Evolutionary conservation across 2,888 invertebrate species (phyloP).

Genomic region (Rotaria macrura): DNA sequence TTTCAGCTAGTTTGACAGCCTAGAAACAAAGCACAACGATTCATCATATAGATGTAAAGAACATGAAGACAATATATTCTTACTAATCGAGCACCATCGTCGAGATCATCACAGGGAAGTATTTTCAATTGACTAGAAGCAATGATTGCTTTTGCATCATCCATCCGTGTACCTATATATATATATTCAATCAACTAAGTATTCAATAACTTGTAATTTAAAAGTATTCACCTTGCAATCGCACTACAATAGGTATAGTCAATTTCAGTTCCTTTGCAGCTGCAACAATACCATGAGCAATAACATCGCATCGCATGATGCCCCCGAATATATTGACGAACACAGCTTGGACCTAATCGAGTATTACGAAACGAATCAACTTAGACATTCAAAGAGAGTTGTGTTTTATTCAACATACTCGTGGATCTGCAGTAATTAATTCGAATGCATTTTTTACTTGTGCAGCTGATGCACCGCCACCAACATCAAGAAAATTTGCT

Average conservation of each 20-base stretch:
- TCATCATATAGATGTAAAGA: neutral
- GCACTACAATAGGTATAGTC: slow-evolving; percentile 80
- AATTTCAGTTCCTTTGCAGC: slow-evolving; percentile 81
- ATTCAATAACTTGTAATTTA: no score
- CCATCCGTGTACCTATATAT: slow-evolving; percentile 74
- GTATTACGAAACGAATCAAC: neutral
- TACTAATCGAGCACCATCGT: slow-evolving; percentile 69
- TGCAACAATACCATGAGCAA: slow-evolving; percentile 85
- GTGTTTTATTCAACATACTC: slow-evolving; percentile 55
- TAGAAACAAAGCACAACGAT: slow-evolving; percentile 37
- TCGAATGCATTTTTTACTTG: slow-evolving; percentile 89
- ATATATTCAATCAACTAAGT: slow-evolving; percentile 38
- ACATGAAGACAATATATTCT: slow-evolving; percentile 14
- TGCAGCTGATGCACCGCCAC: slow-evolving; percentile 80
- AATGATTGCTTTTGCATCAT: slow-evolving; percentile 71
- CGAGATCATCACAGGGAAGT: slow-evolving; percentile 70
- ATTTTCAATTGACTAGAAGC: slow-evolving; percentile 69
- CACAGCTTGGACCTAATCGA: slow-evolving; percentile 67
- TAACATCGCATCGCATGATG: slow-evolving; percentile 92
- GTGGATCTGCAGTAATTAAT: slow-evolving; percentile 82
- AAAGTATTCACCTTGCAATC: slow-evolving; percentile 63
- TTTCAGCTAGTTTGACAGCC: slow-evolving; percentile 64
- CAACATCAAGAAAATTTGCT: slow-evolving; percentile 90
- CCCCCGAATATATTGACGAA: slow-evolving; percentile 93
- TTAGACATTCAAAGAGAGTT: no score